Evolutionary conservation across 1,140 invertebrate genomes (phyloP).

Genomic region (Pararge aegeria): DNA sequence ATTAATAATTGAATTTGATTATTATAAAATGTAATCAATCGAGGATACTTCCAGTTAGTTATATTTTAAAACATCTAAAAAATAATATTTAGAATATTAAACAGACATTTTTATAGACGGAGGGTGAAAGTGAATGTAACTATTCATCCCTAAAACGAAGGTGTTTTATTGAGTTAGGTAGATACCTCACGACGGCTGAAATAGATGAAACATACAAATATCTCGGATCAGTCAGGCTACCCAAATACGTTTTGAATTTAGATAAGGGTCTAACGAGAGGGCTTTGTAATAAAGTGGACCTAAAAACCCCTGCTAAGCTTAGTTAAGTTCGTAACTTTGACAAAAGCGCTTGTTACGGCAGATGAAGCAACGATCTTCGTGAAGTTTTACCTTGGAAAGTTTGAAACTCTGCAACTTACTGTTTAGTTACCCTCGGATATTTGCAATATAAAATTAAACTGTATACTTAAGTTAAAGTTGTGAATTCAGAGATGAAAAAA

Average conservation of each 20-base stretch:
- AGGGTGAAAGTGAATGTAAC: too few relatives aligned
- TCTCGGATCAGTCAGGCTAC: neutral
- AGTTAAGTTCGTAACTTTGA: conserved; percentile 9
- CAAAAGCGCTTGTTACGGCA: conserved; percentile 7
- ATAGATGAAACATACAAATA: neutral
- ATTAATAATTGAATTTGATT: too few relatives aligned
- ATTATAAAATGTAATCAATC: too few relatives aligned
- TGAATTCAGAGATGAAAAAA: neutral
- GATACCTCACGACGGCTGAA: neutral
- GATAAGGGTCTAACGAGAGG: conserved; percentile 6
- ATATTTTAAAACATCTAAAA: too few relatives aligned
- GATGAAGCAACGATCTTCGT: conserved; percentile 3
- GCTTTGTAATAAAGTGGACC: conserved; percentile 8
- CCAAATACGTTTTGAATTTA: conserved; percentile 8
- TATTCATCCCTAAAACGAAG: too few relatives aligned
- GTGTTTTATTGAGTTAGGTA: neutral
- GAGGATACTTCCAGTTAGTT: too few relatives aligned
- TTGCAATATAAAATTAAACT: conserved; percentile 11
- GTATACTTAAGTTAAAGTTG: neutral
- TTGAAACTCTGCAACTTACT: conserved; percentile 6
- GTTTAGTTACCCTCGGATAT: conserved; percentile 3
- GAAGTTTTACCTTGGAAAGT: conserved; percentile 8
- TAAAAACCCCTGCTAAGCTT: conserved; percentile 4
- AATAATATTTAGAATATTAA: too few relatives aligned
- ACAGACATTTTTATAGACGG: too few relatives aligned